These are phyloP conservation scores for Listronotus bonariensis DNA, from an alignment of 1,140 invertebrate species.

Conservation along the genomic window DNA sequence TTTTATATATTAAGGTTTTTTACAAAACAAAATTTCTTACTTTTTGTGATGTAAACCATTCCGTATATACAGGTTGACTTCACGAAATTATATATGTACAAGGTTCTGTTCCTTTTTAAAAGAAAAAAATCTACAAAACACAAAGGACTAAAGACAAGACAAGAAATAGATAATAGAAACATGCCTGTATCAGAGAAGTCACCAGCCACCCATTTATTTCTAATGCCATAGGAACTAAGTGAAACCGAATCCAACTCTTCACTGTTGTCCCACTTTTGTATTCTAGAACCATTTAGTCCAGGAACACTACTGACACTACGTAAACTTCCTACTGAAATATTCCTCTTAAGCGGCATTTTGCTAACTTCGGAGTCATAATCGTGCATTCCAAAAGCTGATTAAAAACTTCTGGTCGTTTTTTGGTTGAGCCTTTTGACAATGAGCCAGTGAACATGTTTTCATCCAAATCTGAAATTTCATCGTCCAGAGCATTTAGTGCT, in stretches of 20 bases:
- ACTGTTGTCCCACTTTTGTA: constrained; percentile 50
- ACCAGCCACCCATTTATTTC: constrained; percentile 46
- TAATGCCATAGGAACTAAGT: constrained; percentile 31
- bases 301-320: constrained; percentile 42
- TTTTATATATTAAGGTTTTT: too few relatives aligned
- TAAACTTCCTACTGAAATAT: constrained; percentile 33
- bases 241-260: constrained; percentile 47
- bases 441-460: constrained; percentile 44
- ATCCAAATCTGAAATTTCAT: constrained; percentile 46
- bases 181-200: constrained; percentile 52
- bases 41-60: too few relatives aligned
- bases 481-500: constrained; percentile 33
- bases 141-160: constrained; percentile 2
- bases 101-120: too few relatives aligned
- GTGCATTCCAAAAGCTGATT: constrained; percentile 47
- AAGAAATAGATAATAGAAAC: constrained; percentile 36
- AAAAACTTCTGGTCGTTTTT: constrained; percentile 31
- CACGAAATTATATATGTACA: too few relatives aligned
- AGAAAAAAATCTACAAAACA: neutral
- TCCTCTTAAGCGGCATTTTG: constrained; percentile 18
- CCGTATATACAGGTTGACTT: too few relatives aligned
- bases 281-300: constrained; percentile 38
- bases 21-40: too few relatives aligned
- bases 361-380: constrained; percentile 33
- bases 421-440: constrained; percentile 31